phyloP scores from a whole-genome alignment of 2,797 vertebrate genomes.

The Rhinatrema bivittatum region DNA sequence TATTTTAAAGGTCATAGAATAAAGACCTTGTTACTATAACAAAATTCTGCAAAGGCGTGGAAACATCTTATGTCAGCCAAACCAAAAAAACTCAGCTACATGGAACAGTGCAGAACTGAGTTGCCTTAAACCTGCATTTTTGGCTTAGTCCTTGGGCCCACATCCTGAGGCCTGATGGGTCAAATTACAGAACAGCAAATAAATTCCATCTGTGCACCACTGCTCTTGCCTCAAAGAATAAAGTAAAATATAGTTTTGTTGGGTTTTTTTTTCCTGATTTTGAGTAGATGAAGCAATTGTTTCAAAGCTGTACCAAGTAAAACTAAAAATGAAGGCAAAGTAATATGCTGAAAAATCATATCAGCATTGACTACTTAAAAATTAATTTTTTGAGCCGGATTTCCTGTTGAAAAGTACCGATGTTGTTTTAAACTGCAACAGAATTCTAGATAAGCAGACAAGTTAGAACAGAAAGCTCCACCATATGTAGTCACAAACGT shows the following conservation, averaged over 20 bases:
- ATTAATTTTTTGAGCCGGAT: no score
- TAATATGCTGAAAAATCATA: no score
- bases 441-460: no score
- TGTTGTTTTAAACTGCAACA: no score
- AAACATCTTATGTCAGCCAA: constrained; percentile 25
- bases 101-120: constrained; percentile 14
- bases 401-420: no score
- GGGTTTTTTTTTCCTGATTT: constrained; percentile 10
- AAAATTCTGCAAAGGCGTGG: constrained; percentile 26
- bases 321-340: no score
- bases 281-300: constrained; percentile 13
- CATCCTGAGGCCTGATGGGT: constrained; percentile 36
- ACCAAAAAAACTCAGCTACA: constrained; percentile 10
- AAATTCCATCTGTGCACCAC: constrained; percentile 23
- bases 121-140: constrained; percentile 29
- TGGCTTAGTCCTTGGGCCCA: constrained; percentile 31
- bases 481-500: no score
- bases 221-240: constrained; percentile 26
- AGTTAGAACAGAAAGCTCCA: no score
- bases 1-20: constrained; percentile 7
- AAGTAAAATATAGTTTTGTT: no score
- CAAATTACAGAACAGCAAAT: constrained; percentile 39
- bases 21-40: constrained; percentile 30
- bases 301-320: not conserved
- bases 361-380: no score